phyloP scores from a whole-genome alignment of 2,797 vertebrate genomes.

The Scarus forsteni region DNA sequence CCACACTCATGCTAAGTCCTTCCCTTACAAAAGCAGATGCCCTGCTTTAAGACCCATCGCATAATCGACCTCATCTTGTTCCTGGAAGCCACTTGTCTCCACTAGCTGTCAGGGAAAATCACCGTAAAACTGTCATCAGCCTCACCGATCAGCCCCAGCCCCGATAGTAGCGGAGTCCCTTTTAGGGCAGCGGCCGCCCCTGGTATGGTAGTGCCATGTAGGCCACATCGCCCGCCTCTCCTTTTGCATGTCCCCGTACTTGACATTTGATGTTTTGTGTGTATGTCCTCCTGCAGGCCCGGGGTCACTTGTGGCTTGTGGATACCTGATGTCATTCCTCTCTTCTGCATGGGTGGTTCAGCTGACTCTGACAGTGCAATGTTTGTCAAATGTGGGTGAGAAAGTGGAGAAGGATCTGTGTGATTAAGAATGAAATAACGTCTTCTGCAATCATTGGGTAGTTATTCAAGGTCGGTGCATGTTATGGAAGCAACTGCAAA shows the following conservation, averaged over 20 bases:
- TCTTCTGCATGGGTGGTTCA: conserved; percentile 77
- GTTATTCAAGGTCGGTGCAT: not conserved
- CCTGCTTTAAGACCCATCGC: conserved; percentile 53
- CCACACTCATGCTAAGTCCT: conserved; percentile 26
- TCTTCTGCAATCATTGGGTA: conserved; percentile 5
- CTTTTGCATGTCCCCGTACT: conserved; percentile 62
- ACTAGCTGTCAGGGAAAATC: conserved; percentile 84
- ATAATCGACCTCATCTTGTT: conserved; percentile 66
- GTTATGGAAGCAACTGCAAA: conserved; percentile 7
- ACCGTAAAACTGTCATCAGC: conserved; percentile 77
- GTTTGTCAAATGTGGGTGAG: conserved; percentile 69
- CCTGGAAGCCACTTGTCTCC: conserved; percentile 75
- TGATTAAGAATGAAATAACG: conserved; percentile 46
- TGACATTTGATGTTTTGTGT: conserved; percentile 85
- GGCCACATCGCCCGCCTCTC: conserved; percentile 67
- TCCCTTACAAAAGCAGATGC: conserved; percentile 59
- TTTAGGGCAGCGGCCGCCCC: conserved; percentile 70
- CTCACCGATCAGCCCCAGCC: conserved; percentile 69
- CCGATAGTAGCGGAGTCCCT: conserved; percentile 67
- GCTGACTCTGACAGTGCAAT: conserved; percentile 68
- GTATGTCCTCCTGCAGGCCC: conserved; percentile 75
- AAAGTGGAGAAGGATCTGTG: conserved; percentile 30
- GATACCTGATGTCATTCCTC: conserved; percentile 84
- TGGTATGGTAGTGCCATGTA: conserved; percentile 74
- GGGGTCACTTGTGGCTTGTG: conserved; percentile 78